Base-by-base conservation (phyloP, 2,113 vertebrate genomes). In the Ovis canadensis region DNA sequence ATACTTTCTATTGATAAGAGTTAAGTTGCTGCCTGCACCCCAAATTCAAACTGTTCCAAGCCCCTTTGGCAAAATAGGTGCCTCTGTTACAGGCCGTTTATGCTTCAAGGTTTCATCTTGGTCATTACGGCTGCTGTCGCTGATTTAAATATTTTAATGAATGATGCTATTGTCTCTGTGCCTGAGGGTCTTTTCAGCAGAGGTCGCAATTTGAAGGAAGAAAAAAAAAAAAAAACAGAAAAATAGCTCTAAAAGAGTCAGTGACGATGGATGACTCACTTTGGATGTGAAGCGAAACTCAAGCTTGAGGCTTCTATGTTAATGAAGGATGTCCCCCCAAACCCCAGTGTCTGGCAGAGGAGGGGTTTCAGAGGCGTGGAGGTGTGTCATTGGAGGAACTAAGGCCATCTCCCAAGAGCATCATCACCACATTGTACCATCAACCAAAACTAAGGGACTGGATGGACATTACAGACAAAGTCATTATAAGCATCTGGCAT, bases 91-190 rank as follows among this genome's bases (percentile, higher is more conserved):
- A 95, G 91, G 86, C 87, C 81, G 96, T 98, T 96, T 98, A 83
- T 87, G 96, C 89, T 97, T 62, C 57, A 45, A 96, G 96, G 81
- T 91, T 96, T 98, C 94, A 96, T 94, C 93, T 87, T 91, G 96
- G 97, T 87, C 97, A 97, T 98, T 96, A 97, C 62, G 12, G 86
- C 78, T 87, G 48, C 96, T 87, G 95, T 90, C 27, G 91, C 97
- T 97, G 83, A 98, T 98, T 98, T 98, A 92, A 98, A 98, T 98
- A 98, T 98, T 98, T 98, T 98, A 98, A 98, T 98, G 98, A 98
- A 97, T 81, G 97, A 97, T 96, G 93, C 93, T 98, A 97, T 98
- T 98, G 96, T 94, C 89, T 96, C 93, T 74, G 17, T 93, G 98
- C 98, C 97, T 59, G 93, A 95, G 96, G 97, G 97, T 97, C 89